These are phyloP conservation scores for Nipponia nippon DNA, from an alignment of 2,113 vertebrate species.

Conservation along the genomic window DNA sequence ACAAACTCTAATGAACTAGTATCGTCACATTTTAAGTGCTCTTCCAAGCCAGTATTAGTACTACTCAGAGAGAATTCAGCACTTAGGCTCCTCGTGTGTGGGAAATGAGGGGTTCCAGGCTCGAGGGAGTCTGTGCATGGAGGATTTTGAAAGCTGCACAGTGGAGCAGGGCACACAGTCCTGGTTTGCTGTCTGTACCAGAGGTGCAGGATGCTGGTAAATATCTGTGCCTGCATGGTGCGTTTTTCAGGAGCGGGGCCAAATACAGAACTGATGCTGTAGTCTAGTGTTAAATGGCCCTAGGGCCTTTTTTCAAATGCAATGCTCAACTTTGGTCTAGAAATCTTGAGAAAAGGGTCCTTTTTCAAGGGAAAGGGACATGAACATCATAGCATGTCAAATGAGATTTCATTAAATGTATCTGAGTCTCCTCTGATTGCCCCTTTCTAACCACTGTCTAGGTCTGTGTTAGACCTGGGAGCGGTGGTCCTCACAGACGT, in stretches of 20 bases:
- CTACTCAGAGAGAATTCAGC: background rate
- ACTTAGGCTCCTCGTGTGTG: background rate
- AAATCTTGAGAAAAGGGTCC: background rate
- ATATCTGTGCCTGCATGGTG: background rate
- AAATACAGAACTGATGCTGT: background rate
- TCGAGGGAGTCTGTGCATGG: too few relatives aligned
- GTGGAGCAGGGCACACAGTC: rapidly evolving
- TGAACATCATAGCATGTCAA: background rate
- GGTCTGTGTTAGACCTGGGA: background rate
- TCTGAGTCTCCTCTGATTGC: background rate
- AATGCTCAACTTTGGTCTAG: background rate
- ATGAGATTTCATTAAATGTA: background rate
- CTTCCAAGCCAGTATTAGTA: background rate
- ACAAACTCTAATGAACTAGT: background rate
- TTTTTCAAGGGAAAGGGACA: background rate
- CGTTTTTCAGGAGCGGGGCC: background rate
- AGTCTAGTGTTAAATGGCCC: background rate
- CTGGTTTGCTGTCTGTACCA: background rate
- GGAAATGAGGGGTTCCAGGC: background rate
- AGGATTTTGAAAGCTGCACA: background rate
- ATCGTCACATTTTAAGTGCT: background rate
- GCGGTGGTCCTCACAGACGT: rapidly evolving
- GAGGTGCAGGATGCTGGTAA: too few relatives aligned
- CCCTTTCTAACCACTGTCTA: rapidly evolving
- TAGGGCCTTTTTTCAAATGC: background rate